Base-by-base conservation (phyloP, 2,888 invertebrate species). In the Lapara coniferarum region DNA sequence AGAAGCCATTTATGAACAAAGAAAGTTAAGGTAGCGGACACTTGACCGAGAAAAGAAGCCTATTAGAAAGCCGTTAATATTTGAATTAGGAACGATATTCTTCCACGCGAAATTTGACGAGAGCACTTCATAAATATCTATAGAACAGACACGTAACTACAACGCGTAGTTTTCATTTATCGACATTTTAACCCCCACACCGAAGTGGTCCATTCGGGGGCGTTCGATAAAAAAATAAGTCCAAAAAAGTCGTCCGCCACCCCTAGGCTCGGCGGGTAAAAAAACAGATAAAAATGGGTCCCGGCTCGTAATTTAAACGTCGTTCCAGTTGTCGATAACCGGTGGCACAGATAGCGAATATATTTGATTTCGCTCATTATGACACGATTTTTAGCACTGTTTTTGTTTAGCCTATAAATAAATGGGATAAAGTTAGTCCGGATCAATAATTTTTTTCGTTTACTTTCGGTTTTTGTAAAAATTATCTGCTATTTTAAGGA, bases 251-350 rank as follows among this genome's bases (percentile, higher is more conserved):
- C 74, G 71, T 81, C 83, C 85, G 85, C 91, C 90, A 90, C 92
- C 92, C 92, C 92, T 90, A 89, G 91, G 90, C 90, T 82, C 85
- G 84, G 80, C 82, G 85, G 81, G 77, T 71, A 87, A 90, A 92
- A 91, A 90, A 89, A 84, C 85, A 86, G 87, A 90, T 87, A 91
- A 91, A 91, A 90, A 87, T 86, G 84, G 85, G 85, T 85, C 88
- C 81, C 86, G 63, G 86, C 84, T 87, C 92, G 92, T 92, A 92
- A 92, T 93, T 92, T 93, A 92, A 91, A 86, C 90, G 90, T 88
- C 86, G 87, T 86, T 86, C 87, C 89, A 89, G 90, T 86, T 86
- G 90, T 87, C 87, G 85, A 85, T 89, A 90, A 89, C 89, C 85
- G 75, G 78, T 78, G 87, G 86, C 81, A 77, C 73, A 79, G 78